Base-by-base conservation (phyloP, 2,888 invertebrate genomes). In the Dryobotodes eremita region DNA sequence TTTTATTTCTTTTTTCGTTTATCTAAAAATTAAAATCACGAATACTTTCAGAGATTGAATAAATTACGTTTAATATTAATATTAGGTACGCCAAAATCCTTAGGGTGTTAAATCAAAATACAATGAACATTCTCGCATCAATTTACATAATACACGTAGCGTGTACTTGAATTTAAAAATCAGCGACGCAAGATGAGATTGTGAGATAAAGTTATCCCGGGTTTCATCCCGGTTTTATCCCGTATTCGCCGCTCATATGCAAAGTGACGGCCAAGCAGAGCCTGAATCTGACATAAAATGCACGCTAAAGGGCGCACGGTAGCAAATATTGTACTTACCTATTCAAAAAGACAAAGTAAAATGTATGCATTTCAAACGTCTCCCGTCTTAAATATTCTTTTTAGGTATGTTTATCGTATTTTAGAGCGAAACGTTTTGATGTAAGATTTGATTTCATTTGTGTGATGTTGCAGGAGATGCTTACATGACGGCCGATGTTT, bases 91-190 rank as follows among this genome's bases (percentile, higher is more conserved):
- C 79, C 64, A 64, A 82, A 88, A 87, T 81, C 84, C 86, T 85
- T 84, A 83, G 84, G 79, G 78, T 84, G 83, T 83, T 88, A 88
- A 91, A 88, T 84, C 88, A 90, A 90, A 90, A 90, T 89, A 89
- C 87, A 89, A 86, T 90, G 89, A 91, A 91, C 89, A 92, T 91
- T 93, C 91, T 86, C 83, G 91, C 92, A 93, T 93, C 92, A 91
- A 93, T 94, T 94, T 94, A 90, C 94, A 94, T 94, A 94, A 93
- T 92, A 92, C 92, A 92, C 91, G 91, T 90, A 88, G 88, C 90
- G 89, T 91, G 89, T 90, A 92, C 92, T 92, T 88, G 92, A 94
- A 92, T 95, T 94, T 94, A 92, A 94, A 95, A 95, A 94, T 93
- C 93, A 90, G 90, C 89, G 88, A 90, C 91, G 89, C 90, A 91